A percentile compares a stretch with the other conserved stretches of the same genome.
Conservation (phyloP, 2,888 invertebrate species). For the Erebia epiphron region DNA sequence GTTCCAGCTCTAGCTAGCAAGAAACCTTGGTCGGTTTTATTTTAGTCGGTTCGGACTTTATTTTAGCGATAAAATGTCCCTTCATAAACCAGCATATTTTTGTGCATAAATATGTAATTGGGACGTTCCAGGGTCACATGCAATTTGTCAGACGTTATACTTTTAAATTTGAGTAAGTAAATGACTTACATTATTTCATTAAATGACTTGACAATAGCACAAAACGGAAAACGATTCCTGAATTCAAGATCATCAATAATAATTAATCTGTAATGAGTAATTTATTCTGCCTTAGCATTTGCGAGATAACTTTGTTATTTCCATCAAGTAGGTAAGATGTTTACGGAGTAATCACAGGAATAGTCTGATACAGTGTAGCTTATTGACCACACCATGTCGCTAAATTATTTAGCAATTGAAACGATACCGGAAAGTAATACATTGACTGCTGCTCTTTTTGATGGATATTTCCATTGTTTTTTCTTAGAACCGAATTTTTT, state of each 20-base stretch:
- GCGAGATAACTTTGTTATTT: neutral
- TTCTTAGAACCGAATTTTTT: too few relatives aligned
- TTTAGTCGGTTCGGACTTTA: too few relatives aligned
- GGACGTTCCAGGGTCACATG: slow-evolving; percentile 31
- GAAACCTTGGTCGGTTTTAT: neutral
- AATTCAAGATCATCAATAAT: neutral
- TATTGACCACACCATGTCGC: too few relatives aligned
- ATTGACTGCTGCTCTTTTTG: too few relatives aligned
- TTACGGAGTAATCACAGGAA: too few relatives aligned
- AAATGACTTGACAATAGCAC: neutral
- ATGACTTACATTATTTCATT: slow-evolving; percentile 3
- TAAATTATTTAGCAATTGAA: too few relatives aligned
- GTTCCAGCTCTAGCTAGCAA: neutral
- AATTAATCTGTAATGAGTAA: neutral
- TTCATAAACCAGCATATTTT: slow-evolving; percentile 37
- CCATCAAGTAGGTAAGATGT: too few relatives aligned
- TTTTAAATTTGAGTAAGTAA: neutral
- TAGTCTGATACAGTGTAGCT: too few relatives aligned
- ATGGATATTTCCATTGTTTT: too few relatives aligned
- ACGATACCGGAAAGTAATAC: too few relatives aligned
- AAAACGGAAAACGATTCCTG: neutral
- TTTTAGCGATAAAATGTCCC: slow-evolving; percentile 25
- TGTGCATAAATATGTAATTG: slow-evolving; percentile 33
- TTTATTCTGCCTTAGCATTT: neutral
- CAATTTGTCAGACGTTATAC: slow-evolving; percentile 19